phyloP scores from a whole-genome alignment of 2,888 invertebrate genomes.

The Raillietiella orientalis region DNA sequence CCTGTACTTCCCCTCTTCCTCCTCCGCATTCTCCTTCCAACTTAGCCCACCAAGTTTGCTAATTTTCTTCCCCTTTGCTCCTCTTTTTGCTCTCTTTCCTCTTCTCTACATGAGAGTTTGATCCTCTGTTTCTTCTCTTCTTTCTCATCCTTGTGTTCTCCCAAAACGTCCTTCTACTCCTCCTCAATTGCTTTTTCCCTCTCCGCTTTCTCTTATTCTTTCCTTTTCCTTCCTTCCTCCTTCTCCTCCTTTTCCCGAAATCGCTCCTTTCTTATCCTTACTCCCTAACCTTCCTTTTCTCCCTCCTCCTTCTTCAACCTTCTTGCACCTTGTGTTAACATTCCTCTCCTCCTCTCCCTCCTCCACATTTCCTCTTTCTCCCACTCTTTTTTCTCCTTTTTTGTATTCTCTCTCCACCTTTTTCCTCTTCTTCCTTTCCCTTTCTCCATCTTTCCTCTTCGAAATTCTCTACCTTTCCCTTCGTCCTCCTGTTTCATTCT shows the following conservation, averaged over 20 bases:
- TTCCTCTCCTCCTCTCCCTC: background rate
- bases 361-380: constrained; percentile 2
- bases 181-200: too few species aligned
- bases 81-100: constrained; percentile 12
- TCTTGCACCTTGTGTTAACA: constrained; percentile 1
- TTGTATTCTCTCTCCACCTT: constrained; percentile 2
- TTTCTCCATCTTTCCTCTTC: constrained; percentile 5
- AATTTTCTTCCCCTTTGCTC: constrained; percentile 12
- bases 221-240: constrained; percentile 4
- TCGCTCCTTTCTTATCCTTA: too few species aligned
- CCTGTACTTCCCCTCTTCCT: too few species aligned
- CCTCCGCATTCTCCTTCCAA: too few species aligned
- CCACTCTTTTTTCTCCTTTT: constrained; percentile 4
- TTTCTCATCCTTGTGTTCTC: constrained; percentile 6
- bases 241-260: constrained; percentile 8
- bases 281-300: constrained; percentile 5
- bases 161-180: too few species aligned
- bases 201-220: too few species aligned
- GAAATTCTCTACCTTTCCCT: constrained; percentile 5
- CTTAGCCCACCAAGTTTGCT: too few species aligned
- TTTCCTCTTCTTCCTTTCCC: constrained; percentile 6
- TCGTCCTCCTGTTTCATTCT: background rate
- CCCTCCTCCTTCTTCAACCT: constrained; percentile 3
- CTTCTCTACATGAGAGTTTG: constrained; percentile 8
- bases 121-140: constrained; percentile 7